phyloP scores from a whole-genome alignment of 1,140 invertebrate species.

The Drosophila navojoa region DNA sequence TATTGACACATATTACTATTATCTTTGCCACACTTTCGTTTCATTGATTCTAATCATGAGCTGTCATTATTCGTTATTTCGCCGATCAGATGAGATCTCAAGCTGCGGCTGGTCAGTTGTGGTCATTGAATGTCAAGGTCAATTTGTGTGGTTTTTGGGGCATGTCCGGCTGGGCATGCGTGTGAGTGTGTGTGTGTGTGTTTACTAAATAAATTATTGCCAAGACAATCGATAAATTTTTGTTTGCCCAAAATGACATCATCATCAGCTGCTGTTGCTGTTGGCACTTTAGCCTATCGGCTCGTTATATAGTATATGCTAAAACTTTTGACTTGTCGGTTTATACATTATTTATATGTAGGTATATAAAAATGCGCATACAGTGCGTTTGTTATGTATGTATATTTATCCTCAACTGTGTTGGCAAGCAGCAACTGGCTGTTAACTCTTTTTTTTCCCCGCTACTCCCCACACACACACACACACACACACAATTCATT shows the following conservation, averaged over 20 bases:
- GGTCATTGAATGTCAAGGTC: slow-evolving; percentile 62
- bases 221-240: slow-evolving; percentile 66
- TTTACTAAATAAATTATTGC: slow-evolving; percentile 74
- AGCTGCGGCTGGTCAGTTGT: slow-evolving; percentile 5
- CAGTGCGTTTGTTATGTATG: slow-evolving; percentile 78
- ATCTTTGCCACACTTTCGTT: background rate
- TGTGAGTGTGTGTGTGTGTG: slow-evolving; percentile 14
- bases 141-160: slow-evolving; percentile 44
- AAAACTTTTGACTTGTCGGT: slow-evolving; percentile 60
- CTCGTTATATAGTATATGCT: slow-evolving; percentile 14
- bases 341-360: slow-evolving; percentile 71
- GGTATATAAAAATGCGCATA: slow-evolving; percentile 16
- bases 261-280: slow-evolving; percentile 31
- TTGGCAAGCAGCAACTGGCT: slow-evolving; percentile 60
- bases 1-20: background rate
- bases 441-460: slow-evolving; percentile 63
- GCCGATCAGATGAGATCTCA: background rate
- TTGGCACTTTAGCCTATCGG: slow-evolving; percentile 41
- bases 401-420: slow-evolving; percentile 52
- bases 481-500: slow-evolving; percentile 58
- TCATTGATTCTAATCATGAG: background rate
- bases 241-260: slow-evolving; percentile 67
- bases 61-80: background rate
- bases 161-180: slow-evolving; percentile 11
- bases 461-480: slow-evolving; percentile 8